phyloP scores from a whole-genome alignment of 2,797 vertebrate genomes.

The Sphenodon punctatus region DNA sequence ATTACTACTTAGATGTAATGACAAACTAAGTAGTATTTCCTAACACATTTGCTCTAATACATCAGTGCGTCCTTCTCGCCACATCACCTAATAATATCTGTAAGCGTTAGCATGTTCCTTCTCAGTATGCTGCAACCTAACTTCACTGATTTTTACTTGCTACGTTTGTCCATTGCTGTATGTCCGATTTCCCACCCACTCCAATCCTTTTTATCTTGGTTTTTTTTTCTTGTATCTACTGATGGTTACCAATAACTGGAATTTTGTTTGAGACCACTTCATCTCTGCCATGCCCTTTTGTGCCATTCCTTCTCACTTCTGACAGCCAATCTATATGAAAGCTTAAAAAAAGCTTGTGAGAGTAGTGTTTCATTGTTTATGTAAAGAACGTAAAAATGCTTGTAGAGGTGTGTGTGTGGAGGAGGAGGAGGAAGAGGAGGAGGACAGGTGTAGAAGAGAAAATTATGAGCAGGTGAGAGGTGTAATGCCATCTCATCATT shows the following conservation, averaged over 20 bases:
- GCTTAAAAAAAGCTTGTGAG: no score
- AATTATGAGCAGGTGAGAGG: neutral
- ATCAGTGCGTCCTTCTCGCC: no score
- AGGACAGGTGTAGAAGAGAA: neutral
- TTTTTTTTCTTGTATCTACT: neutral
- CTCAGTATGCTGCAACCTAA: neutral
- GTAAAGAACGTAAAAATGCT: no score
- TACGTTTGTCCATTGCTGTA: neutral
- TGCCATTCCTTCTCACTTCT: no score
- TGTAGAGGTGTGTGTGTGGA: neutral
- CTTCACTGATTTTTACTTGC: neutral
- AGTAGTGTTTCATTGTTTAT: no score
- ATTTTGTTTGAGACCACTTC: neutral
- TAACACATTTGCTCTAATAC: no score
- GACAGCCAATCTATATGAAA: no score
- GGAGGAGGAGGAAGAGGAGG: neutral
- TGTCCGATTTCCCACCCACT: neutral
- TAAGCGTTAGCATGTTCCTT: neutral
- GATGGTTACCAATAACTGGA: no score
- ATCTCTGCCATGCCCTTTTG: neutral
- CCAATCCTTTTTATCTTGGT: neutral
- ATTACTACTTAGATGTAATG: no score
- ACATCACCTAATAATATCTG: no score
- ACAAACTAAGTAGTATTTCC: no score
- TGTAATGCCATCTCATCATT: neutral